Conservation (phyloP, 1,140 invertebrate species). For the Asbolus verrucosus region DNA sequence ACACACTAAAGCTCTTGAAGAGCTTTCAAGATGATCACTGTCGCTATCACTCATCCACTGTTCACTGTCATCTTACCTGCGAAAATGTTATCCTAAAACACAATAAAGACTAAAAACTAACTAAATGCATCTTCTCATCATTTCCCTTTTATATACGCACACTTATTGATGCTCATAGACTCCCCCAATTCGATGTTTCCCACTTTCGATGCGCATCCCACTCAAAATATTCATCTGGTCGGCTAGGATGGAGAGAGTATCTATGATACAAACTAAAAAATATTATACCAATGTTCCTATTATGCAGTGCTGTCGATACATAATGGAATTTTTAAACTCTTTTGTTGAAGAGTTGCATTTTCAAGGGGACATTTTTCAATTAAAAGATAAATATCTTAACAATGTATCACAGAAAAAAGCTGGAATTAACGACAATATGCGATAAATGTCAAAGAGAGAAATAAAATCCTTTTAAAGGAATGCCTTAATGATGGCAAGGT, state of each 20-base stretch:
- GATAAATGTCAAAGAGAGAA: no score
- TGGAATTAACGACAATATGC: no score
- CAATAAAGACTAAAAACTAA: constrained; percentile 47
- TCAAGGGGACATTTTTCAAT: no score
- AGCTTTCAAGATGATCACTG: no score
- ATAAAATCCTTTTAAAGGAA: no score
- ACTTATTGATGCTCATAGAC: constrained; percentile 22
- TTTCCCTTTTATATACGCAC: constrained; percentile 46
- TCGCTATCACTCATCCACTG: neutral
- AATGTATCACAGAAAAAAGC: neutral
- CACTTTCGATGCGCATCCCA: constrained; percentile 26
- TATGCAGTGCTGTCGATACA: neutral
- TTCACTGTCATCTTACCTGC: constrained; percentile 30
- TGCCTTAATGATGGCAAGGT: no score
- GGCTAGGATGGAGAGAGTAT: constrained; percentile 31
- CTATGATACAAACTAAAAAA: constrained; percentile 14
- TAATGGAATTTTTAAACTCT: no score
- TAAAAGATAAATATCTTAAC: neutral
- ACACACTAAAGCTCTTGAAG: no score
- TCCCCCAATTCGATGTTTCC: constrained; percentile 22
- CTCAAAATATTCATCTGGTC: constrained; percentile 33
- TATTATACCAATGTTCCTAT: neutral
- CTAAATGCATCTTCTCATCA: constrained; percentile 48
- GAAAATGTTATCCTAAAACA: constrained; percentile 33
- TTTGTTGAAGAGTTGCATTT: no score